phyloP scores from a whole-genome alignment of 2,888 invertebrate species.

The Heteropelma amictum region DNA sequence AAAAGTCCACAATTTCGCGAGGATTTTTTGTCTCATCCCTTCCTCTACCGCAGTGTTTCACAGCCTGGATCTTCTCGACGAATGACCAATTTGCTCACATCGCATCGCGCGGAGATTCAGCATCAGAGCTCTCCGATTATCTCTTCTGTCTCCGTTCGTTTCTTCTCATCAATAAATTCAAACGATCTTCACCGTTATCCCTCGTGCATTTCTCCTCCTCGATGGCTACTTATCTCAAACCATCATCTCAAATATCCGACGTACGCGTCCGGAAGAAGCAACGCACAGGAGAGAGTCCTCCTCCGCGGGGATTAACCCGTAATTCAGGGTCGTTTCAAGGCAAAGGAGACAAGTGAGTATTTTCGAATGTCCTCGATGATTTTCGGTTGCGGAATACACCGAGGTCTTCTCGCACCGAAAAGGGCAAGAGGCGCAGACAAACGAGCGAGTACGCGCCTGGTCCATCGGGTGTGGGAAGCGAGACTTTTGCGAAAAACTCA shows the following conservation, averaged over 20 bases:
- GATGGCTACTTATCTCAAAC: slow-evolving; percentile 30
- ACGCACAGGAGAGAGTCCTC: too few species aligned
- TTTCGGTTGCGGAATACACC: slow-evolving; percentile 18
- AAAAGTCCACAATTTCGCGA: slow-evolving; percentile 47
- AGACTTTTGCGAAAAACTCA: background rate
- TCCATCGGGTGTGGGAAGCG: background rate
- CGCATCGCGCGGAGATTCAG: slow-evolving; percentile 39
- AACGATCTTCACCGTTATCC: slow-evolving; percentile 41
- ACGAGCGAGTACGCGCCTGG: background rate
- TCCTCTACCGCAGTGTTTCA: slow-evolving; percentile 2
- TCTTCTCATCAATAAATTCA: slow-evolving; percentile 30
- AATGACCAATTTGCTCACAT: slow-evolving; percentile 48
- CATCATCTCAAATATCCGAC: slow-evolving; percentile 46
- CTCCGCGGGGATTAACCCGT: slow-evolving; percentile 5
- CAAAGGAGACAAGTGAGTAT: slow-evolving; percentile 8
- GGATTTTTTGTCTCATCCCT: background rate
- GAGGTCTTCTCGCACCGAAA: too few species aligned
- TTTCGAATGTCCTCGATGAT: slow-evolving; percentile 27
- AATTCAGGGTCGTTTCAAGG: slow-evolving; percentile 6
- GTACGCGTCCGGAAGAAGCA: too few species aligned
- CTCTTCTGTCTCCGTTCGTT: background rate
- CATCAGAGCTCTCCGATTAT: background rate
- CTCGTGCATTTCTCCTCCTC: slow-evolving; percentile 19
- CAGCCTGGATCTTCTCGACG: slow-evolving; percentile 25
- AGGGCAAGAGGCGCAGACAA: background rate